Base-by-base conservation (phyloP, 1,140 invertebrate genomes). In the Eupristina koningsbergeri region DNA sequence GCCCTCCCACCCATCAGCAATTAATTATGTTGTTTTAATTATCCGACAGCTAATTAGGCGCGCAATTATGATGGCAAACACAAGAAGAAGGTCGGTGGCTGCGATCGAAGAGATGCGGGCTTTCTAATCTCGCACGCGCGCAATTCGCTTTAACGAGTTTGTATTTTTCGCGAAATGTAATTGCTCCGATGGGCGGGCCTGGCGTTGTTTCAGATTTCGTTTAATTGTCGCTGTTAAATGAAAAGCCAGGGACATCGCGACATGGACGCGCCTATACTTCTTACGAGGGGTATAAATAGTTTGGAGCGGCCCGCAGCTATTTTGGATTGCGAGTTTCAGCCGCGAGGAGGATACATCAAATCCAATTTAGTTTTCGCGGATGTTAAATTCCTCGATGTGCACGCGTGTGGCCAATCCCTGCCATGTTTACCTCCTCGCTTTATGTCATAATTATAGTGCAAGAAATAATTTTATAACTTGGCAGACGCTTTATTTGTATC, bases 21-120 rank as follows among this genome's bases (percentile, higher is more conserved):
- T 89, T 89, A 89, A 89, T 89, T 88, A 87, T 88, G 86, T 88
- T 89, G 87, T 88, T 89, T 88, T 87, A 87, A 89, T 88, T 89
- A 89, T 88, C 87, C 73, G 87, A 87, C 85, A 88, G 87, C 87
- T 89, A 89, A 89, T 89, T 87, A 89, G 86, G 88, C 88, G 86
- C 85, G 86, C 86, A 89, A 88, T 88, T 89, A 89, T 89, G 86
- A 87, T 87, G 84, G 87, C 85, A 88, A 88, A 87, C 85, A 87
- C 81, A 88, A 87, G 86, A 87, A 86, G 84, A 84, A 81, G 84
- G 61, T 6, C 53, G 61, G 31, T 26, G 47, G 47, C 26, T 8
- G 45, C 45, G 64, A 74, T 34, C 22, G 36, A 19, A 19, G 34
- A 53, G 11, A 47, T 45, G 6, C 58, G 26, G 39, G 3, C 76